These are phyloP conservation scores for Bufotes viridis DNA, from an alignment of 2,797 vertebrate species.

Conservation along the genomic window DNA sequence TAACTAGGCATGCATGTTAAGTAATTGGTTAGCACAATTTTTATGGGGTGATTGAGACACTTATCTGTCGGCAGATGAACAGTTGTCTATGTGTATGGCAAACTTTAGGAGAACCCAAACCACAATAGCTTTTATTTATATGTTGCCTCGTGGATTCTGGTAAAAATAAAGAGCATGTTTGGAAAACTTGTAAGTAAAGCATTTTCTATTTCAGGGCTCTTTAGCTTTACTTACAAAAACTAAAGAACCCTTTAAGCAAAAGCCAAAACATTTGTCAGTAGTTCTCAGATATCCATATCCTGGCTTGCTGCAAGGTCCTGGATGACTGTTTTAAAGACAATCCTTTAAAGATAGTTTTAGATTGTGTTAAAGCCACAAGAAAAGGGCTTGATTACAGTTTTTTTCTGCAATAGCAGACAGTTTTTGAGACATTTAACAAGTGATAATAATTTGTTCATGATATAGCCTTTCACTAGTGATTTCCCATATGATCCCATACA, in stretches of 20 bases:
- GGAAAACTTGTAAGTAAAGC: background rate
- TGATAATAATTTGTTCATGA: background rate
- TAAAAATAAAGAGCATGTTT: background rate
- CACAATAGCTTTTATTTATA: background rate
- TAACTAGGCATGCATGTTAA: too few species aligned
- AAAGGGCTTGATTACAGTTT: background rate
- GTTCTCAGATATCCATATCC: background rate
- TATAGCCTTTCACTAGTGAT: background rate
- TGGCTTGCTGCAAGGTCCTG: background rate
- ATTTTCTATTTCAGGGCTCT: background rate
- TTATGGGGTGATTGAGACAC: too few species aligned
- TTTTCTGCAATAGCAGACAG: background rate
- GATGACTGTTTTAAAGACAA: conserved; percentile 4
- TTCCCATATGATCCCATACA: background rate
- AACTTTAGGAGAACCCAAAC: too few species aligned
- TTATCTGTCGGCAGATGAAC: too few species aligned
- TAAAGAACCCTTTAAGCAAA: background rate
- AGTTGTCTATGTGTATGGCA: too few species aligned
- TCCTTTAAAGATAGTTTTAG: background rate
- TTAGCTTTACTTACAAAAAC: background rate
- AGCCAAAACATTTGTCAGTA: background rate
- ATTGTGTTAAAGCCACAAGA: conserved; percentile 6
- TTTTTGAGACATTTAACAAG: background rate
- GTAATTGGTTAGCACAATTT: too few species aligned
- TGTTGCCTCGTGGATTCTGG: background rate